Percentiles rank a stretch among this genome's conserved stretches.
Conservation (phyloP, 2,113 vertebrate genomes). For the Ahaetulla prasina region DNA sequence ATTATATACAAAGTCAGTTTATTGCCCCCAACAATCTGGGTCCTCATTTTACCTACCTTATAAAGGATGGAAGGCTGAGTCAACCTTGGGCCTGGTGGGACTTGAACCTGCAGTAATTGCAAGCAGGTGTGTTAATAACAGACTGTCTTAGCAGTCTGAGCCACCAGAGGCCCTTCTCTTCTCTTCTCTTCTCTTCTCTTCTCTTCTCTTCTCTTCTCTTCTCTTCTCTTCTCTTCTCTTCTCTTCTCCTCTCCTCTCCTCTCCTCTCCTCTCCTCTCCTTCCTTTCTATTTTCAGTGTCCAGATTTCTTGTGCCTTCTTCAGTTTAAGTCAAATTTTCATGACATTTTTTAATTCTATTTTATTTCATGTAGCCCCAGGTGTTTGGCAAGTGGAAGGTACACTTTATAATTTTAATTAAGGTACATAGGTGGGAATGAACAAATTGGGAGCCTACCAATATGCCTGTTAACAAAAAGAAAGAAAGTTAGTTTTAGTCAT, state of each 20-base stretch:
- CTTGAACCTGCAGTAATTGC: too few species aligned
- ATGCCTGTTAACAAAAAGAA: neutral
- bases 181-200: neutral
- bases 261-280: neutral
- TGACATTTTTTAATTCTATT: neutral
- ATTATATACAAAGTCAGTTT: too few species aligned
- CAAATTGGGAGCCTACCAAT: neutral
- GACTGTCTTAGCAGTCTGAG: too few species aligned
- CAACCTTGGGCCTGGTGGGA: too few species aligned
- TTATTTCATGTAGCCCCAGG: neutral
- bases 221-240: neutral
- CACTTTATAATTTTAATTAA: neutral
- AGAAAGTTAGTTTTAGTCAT: neutral
- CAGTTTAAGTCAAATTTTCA: neutral
- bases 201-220: neutral
- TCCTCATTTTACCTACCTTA: too few species aligned
- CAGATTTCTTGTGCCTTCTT: neutral
- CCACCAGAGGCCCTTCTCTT: too few species aligned
- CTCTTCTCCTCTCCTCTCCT: neutral
- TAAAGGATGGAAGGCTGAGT: too few species aligned
- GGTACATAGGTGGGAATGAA: neutral
- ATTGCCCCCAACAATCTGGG: too few species aligned
- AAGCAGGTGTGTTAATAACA: too few species aligned
- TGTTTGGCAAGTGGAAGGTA: neutral
- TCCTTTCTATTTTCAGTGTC: neutral